A percentile compares a stretch with the other conserved stretches of the same genome.
These are phyloP conservation scores for Cassiopea andromeda DNA, from an alignment of 30 jellyfish, hydroid and myxozoan genomes.

Conservation along the genomic window DNA sequence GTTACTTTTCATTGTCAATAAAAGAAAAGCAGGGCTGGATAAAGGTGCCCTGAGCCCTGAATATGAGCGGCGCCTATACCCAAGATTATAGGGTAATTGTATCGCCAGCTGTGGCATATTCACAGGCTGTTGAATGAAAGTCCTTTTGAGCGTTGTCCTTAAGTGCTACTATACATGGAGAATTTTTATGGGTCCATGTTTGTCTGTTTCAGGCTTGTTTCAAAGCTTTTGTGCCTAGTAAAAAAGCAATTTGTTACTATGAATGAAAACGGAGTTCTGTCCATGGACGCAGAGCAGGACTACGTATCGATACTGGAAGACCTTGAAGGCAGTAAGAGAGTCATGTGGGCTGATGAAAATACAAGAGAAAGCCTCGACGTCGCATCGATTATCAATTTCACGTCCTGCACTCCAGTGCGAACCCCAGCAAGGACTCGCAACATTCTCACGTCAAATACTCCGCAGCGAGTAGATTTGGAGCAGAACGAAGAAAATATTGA, in stretches of 20 bases:
- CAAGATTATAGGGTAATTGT: too few relatives aligned
- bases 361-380: constrained; percentile 48
- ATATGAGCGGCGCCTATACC: too few relatives aligned
- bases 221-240: constrained; percentile 53
- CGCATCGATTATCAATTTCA: constrained; percentile 45
- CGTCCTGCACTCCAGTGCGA: constrained; percentile 84
- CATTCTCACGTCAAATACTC: constrained; percentile 54
- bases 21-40: too few relatives aligned
- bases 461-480: constrained; percentile 10
- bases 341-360: constrained; percentile 95
- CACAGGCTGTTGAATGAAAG: too few relatives aligned
- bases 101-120: too few relatives aligned
- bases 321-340: constrained; percentile 67
- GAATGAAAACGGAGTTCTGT: background rate
- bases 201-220: constrained; percentile 36
- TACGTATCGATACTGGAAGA: constrained; percentile 33
- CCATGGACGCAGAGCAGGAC: constrained; percentile 35
- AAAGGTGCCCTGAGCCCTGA: too few relatives aligned
- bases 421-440: constrained; percentile 80
- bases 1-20: too few relatives aligned
- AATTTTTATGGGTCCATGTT: background rate
- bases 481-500: background rate
- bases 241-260: constrained; percentile 37
- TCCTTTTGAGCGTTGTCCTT: too few relatives aligned
- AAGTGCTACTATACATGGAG: too few relatives aligned